phyloP scores from a whole-genome alignment of 2,888 invertebrate genomes.

The Callyntrura sp. region DNA sequence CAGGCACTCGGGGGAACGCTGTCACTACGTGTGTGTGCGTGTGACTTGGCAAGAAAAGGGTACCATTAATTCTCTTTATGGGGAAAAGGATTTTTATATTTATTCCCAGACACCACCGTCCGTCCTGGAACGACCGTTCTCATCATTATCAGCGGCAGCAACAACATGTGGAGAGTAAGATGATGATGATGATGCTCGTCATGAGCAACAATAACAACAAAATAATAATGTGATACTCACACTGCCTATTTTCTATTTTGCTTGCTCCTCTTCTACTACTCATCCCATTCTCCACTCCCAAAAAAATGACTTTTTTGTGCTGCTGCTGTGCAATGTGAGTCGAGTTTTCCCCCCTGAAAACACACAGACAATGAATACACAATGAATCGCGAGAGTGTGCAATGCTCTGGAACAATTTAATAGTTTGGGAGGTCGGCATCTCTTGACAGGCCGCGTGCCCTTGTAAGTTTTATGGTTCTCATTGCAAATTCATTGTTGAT shows the following conservation, averaged over 20 bases:
- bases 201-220: conserved; percentile 45
- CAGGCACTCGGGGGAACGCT: no score
- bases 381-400: conserved; percentile 59
- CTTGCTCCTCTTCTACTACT: no score
- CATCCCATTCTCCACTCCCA: conserved; percentile 9
- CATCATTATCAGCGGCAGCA: conserved; percentile 20
- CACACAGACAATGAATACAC: conserved; percentile 7
- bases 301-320: conserved; percentile 26
- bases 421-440: conserved; percentile 82
- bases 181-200: no score
- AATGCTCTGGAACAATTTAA: conserved; percentile 77
- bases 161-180: no score
- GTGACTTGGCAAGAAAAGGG: background rate
- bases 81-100: background rate
- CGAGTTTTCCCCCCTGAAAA: conserved; percentile 9
- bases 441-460: conserved; percentile 84
- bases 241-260: conserved; percentile 37
- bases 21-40: background rate
- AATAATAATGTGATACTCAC: conserved; percentile 38
- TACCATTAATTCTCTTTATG: background rate
- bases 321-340: no score
- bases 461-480: conserved; percentile 83
- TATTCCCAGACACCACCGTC: conserved; percentile 65
- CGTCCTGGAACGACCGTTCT: conserved; percentile 25
- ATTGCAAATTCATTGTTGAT: conserved; percentile 82